phyloP scores from a whole-genome alignment of 2,888 invertebrate genomes.

The Acleris holmiana region DNA sequence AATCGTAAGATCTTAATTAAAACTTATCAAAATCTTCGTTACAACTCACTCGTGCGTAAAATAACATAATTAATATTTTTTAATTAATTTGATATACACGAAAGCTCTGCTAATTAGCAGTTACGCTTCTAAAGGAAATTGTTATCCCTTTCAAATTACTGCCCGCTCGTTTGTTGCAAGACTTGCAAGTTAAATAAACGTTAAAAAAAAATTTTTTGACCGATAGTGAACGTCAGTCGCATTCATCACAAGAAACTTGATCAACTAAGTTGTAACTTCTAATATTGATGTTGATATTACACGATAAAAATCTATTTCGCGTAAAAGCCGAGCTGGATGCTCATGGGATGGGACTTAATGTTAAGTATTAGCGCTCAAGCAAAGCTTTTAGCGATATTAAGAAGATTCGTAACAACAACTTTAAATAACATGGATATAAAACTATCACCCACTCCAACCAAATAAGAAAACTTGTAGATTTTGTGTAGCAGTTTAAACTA shows the following conservation, averaged over 20 bases:
- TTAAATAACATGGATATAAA: no score
- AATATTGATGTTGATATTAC: no score
- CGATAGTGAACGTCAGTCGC: neutral
- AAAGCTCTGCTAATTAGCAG: conserved; percentile 51
- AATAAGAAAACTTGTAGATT: neutral
- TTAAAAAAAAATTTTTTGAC: neutral
- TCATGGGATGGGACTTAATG: no score
- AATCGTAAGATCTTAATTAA: conserved; percentile 16
- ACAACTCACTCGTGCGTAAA: conserved; percentile 48
- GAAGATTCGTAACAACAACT: no score
- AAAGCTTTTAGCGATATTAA: no score
- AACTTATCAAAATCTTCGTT: conserved; percentile 39
- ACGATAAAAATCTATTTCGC: no score
- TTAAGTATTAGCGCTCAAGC: no score
- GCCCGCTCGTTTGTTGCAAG: neutral
- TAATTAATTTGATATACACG: conserved; percentile 50
- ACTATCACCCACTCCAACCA: no score
- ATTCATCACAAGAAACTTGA: neutral
- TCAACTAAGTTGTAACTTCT: neutral
- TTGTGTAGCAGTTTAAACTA: no score
- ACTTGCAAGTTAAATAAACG: neutral
- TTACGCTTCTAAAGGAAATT: conserved; percentile 38
- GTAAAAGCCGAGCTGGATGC: no score
- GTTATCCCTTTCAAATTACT: conserved; percentile 15
- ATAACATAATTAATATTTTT: conserved; percentile 56